Percentiles rank a stretch among this genome's conserved stretches.
phyloP scores from a whole-genome alignment of 2,888 invertebrate species.

The Aphidius colemani region DNA sequence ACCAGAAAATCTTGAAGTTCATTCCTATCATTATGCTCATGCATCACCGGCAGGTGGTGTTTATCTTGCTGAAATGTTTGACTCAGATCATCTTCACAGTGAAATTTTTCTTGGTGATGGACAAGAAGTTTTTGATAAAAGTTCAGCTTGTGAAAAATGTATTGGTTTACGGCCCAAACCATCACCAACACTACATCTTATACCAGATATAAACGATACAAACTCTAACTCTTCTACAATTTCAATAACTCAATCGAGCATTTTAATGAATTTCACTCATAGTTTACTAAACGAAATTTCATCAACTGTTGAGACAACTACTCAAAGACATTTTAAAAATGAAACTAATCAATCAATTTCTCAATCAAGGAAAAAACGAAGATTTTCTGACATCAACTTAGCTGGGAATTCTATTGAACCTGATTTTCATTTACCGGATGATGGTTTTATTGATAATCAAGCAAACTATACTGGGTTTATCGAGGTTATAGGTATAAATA shows the following conservation, averaged over 20 bases:
- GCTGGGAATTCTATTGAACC: too few species aligned
- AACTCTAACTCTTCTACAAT: constrained; percentile 37
- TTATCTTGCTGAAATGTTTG: constrained; percentile 85
- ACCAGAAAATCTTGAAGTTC: constrained; percentile 72
- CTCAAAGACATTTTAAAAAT: constrained; percentile 14
- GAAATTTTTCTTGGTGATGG: constrained; percentile 79
- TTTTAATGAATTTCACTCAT: constrained; percentile 26
- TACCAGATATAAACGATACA: constrained; percentile 43
- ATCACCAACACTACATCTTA: constrained; percentile 46
- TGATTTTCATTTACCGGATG: constrained; percentile 62
- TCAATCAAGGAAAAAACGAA: constrained; percentile 39
- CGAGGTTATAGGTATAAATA: constrained; percentile 74
- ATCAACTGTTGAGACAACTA: constrained; percentile 31
- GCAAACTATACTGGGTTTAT: constrained; percentile 86
- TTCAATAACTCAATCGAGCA: constrained; percentile 30
- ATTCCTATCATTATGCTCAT: constrained; percentile 77
- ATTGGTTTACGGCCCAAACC: constrained; percentile 61
- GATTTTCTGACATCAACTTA: constrained; percentile 45
- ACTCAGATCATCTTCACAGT: constrained; percentile 68
- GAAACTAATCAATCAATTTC: constrained; percentile 12
- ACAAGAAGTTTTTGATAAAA: constrained; percentile 49
- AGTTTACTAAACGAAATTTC: constrained; percentile 25
- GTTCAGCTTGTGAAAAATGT: constrained; percentile 61
- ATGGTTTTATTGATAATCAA: constrained; percentile 75
- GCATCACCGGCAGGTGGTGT: constrained; percentile 72